Evolutionary conservation across 2,113 vertebrate species (phyloP).

Genomic region (Ceuthmochares aereus): DNA sequence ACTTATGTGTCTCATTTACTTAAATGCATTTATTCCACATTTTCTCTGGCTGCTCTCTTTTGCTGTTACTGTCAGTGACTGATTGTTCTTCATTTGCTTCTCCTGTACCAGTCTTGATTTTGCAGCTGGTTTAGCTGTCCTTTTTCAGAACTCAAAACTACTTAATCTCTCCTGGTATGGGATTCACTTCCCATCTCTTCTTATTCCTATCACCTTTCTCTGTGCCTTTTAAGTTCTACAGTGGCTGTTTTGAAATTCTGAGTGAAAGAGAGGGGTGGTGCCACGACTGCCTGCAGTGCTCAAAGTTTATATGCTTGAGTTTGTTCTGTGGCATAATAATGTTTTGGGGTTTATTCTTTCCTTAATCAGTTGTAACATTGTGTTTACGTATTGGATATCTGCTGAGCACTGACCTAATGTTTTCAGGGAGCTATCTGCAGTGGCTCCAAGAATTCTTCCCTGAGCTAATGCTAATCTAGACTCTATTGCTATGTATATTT

Average conservation of each 20-base stretch:
- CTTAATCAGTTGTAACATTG: not conserved
- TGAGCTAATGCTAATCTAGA: not conserved
- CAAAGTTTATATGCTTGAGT: not conserved
- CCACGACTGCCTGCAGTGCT: not conserved
- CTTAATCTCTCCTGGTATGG: not conserved
- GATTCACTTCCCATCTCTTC: constrained; percentile 14
- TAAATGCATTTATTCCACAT: not conserved
- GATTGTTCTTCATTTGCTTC: not conserved
- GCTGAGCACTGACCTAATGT: not conserved
- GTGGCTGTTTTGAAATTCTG: not conserved
- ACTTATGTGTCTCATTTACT: not conserved
- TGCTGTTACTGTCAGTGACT: not conserved
- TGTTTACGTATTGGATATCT: not conserved
- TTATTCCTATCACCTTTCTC: not conserved
- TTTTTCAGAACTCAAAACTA: not conserved
- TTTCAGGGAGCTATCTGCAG: not conserved
- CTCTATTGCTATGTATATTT: not conserved
- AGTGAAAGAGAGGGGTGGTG: not conserved
- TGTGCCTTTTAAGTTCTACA: not conserved
- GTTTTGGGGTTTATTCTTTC: not conserved
- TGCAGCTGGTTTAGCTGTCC: not conserved
- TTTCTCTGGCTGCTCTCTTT: not conserved
- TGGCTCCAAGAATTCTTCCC: not conserved
- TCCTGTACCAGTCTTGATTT: not conserved
- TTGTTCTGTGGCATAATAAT: not conserved